Evolutionary conservation across 2,113 vertebrate genomes (phyloP), one percentile per base, ranked within the genome.

Genomic region (Mionectes macconnelli): DNA sequence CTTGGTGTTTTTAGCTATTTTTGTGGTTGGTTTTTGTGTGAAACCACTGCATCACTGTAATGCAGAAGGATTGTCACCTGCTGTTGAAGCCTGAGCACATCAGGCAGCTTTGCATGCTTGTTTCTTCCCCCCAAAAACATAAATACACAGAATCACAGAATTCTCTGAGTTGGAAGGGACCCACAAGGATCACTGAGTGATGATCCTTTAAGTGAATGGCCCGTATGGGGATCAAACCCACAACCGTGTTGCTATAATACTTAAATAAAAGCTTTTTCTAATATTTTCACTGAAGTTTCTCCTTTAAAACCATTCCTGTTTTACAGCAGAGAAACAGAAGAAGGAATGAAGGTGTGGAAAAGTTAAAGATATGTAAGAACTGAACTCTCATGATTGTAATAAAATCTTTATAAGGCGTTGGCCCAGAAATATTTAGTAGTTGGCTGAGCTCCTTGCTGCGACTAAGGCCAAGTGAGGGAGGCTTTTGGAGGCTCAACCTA

Each of bases 321-420:
- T 79, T 72, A 52, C 33, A 24, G 10, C 45, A 76, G 37, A 55
- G 44, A 66, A 55, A n/a, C 35, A 47, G 37, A 74, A 70, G 49
- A 12, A 44, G 11, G 31, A 79, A 22, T 47, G 28, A 83, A 85
- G 37, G 14, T 0, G 0, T 84, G 44, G 45, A 2, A n/a, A 31
- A 67, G 23, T 72, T 67, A 57, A n/a, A 84, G 21, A 40, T 49
- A 14, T 1, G 2, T 24, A 72, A 68, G 50, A 70, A 78, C 16
- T 19, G 31, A 86, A 39, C 27, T 72, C 18, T 55, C 9, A 2
- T 27, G 70, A 42, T 85, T 93, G 70, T 52, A 76, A 47, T 27
- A 20, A 20, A 72, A 45, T 35, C 24, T 87, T 82, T 13, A 22
- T 47, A 63, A 83, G 78, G 3, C 0, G 0, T 79, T 94, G 66